Evolutionary conservation across 2,888 invertebrate species (phyloP).

Genomic region (Xestobium rufovillosum): DNA sequence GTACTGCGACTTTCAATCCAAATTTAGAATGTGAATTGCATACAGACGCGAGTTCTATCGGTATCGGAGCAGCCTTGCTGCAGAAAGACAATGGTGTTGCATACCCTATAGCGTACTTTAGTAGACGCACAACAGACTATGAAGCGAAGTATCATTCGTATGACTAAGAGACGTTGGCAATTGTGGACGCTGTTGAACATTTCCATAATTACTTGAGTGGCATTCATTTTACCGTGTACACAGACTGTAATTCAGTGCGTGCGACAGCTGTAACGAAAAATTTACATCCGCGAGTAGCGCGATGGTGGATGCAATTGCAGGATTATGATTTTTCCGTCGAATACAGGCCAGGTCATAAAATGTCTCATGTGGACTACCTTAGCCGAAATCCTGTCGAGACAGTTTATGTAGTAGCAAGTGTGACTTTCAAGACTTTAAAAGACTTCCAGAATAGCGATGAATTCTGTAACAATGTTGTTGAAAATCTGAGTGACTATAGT

Average conservation of each 20-base stretch:
- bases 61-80: constrained; percentile 14
- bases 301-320: constrained; percentile 10
- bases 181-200: constrained; percentile 20
- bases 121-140: constrained; percentile 17
- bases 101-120: constrained; percentile 21
- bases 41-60: constrained; percentile 17
- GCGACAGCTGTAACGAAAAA: too few relatives aligned
- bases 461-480: background rate
- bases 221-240: constrained; percentile 23
- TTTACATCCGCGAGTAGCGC: background rate
- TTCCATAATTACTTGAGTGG: constrained; percentile 23
- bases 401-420: too few relatives aligned
- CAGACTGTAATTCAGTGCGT: constrained; percentile 28
- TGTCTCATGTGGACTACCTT: constrained; percentile 25
- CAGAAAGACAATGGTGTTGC: constrained; percentile 16
- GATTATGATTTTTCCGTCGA: constrained; percentile 25
- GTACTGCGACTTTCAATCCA: too few relatives aligned
- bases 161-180: constrained; percentile 24
- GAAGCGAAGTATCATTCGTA: constrained; percentile 24
- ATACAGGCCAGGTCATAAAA: constrained; percentile 23
- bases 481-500: background rate
- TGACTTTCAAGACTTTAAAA: constrained; percentile 1
- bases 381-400: constrained; percentile 19
- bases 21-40: constrained; percentile 16
- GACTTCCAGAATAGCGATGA: background rate